Conservation (phyloP, 2,888 invertebrate genomes). For the Augochlorella aurata region DNA sequence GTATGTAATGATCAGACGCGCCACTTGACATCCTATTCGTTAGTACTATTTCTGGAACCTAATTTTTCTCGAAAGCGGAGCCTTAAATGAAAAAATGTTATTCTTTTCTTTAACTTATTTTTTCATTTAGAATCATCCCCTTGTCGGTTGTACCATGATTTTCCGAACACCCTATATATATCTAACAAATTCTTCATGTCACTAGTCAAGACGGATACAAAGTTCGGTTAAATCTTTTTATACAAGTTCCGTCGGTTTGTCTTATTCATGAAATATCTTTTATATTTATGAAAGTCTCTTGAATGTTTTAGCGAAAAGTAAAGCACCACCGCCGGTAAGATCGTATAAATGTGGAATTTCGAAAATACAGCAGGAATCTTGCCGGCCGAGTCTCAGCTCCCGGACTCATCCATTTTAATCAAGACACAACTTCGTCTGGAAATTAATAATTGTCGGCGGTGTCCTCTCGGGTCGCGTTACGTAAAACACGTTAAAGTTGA, state of each 20-base stretch:
- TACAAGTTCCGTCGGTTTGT: background rate
- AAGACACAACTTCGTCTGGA: constrained; percentile 23
- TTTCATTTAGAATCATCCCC: too few species aligned
- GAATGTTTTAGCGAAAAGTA: background rate
- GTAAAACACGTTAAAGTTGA: constrained; percentile 50
- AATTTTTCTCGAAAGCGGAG: too few species aligned
- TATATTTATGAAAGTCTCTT: background rate
- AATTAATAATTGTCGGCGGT: constrained; percentile 55
- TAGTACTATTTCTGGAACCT: too few species aligned
- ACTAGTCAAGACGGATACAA: background rate
- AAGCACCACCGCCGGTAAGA: background rate
- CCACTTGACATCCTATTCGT: too few species aligned
- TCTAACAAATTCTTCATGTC: background rate
- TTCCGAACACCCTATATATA: too few species aligned
- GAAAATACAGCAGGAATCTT: background rate
- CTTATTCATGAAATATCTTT: background rate
- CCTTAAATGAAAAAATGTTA: too few species aligned
- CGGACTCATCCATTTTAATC: constrained; percentile 51
- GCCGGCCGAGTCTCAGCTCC: too few species aligned
- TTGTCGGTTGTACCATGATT: too few species aligned
- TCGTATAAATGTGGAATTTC: background rate
- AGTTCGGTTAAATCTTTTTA: background rate
- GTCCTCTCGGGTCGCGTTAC: constrained; percentile 58
- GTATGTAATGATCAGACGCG: too few species aligned
- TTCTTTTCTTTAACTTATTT: too few species aligned